Evolutionary conservation across 2,797 vertebrate species (phyloP).

Genomic region (Parauchenoglanis ngamensis): DNA sequence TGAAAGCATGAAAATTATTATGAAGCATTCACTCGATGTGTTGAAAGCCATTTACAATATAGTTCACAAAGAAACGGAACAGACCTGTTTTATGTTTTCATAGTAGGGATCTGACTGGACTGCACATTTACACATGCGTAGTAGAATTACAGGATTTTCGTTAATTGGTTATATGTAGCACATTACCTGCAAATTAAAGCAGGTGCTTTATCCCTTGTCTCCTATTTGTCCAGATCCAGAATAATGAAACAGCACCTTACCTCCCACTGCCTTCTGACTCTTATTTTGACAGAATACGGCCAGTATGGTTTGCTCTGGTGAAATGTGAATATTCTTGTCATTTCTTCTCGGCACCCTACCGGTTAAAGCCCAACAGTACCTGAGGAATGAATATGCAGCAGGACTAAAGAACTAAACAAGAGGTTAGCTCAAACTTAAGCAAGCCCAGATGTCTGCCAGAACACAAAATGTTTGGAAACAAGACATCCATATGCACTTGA

Average conservation of each 20-base stretch:
- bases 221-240: not conserved
- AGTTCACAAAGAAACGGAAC: slow-evolving; percentile 24
- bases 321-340: not conserved
- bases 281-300: not conserved
- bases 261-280: not conserved
- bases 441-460: not conserved
- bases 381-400: slow-evolving; percentile 19
- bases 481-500: not conserved
- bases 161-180: slow-evolving; percentile 8
- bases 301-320: not conserved
- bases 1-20: slow-evolving; percentile 21
- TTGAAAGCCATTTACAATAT: slow-evolving; percentile 25
- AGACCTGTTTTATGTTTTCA: not conserved
- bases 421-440: not conserved
- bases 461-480: not conserved
- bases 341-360: not conserved
- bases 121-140: slow-evolving; percentile 37
- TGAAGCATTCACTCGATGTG: not conserved
- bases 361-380: slow-evolving; percentile 20
- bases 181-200: not conserved
- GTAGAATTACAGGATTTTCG: slow-evolving; percentile 5
- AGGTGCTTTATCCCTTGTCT: not conserved
- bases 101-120: slow-evolving; percentile 6
- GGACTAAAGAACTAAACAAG: not conserved
- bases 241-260: not conserved